Base-by-base conservation (phyloP, 2,888 invertebrate species). In the Drosophila nigricruria region DNA sequence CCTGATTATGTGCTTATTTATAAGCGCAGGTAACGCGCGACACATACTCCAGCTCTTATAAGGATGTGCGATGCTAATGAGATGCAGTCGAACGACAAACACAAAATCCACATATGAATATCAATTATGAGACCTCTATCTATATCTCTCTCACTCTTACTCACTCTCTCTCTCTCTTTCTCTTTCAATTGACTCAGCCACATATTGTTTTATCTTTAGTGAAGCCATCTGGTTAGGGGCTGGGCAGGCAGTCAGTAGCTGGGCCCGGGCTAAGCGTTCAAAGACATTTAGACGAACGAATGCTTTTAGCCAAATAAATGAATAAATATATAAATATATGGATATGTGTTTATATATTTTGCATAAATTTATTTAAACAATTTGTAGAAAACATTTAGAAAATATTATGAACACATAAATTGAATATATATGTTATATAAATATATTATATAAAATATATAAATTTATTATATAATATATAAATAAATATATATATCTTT, bases 1-100 rank as follows among this genome's bases (percentile, higher is more conserved):
- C 90, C 90, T 88, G 84, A 84, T 84, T 88, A 88, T 90, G 86
- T 88, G 83, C 86, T 85, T 88, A 82, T 89, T 90, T 84, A 85
- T 70, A 73, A 79, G 73, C 73, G 43, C 88, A 84, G 90, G 77
- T 77, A 77, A 70, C 56, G 43, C 56, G 43, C 50, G 36, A 42
- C 54, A 62, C 63, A 58, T 25, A 40, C 61, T 38, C 50, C 38
- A 45, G 32, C 56, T 57, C 40, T 0, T 71, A 65, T 63, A 73
- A 58, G 81, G 74, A 84, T 77, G 47, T 64, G 68, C 57, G 52
- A 62, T 70, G 65, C 89, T 88, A 88, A 89, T 88, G 82, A 89
- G 82, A 84, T 83, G 90, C 82, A 85, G 57, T 79, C 75, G 68
- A 78, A 69, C 65, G 30, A 61, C 61, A 64, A 63, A 38, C 68